These are phyloP conservation scores for Lepidothrix coronata DNA, from an alignment of 2,113 vertebrate genomes.

Conservation along the genomic window DNA sequence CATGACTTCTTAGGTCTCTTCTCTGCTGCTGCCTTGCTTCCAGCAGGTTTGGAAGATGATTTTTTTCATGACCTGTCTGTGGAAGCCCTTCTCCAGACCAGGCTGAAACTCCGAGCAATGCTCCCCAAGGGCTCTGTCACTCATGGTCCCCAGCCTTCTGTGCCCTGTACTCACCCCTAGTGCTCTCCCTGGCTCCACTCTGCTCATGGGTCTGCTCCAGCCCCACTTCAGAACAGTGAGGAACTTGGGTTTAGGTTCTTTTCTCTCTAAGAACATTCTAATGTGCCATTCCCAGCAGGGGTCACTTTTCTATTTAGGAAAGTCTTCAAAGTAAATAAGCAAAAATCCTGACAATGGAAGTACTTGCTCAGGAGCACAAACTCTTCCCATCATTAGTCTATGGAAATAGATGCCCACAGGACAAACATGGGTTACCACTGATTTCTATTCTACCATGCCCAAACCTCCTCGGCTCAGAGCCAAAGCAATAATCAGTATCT, in stretches of 20 bases:
- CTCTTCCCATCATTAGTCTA: not conserved
- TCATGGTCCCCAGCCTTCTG: not conserved
- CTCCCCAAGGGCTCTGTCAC: not conserved
- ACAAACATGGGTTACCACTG: not conserved
- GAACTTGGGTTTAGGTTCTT: not conserved
- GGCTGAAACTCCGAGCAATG: not conserved
- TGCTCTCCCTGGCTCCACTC: rapidly evolving
- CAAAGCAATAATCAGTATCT: constrained; percentile 13
- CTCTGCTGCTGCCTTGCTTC: not conserved
- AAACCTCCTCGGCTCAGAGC: not conserved
- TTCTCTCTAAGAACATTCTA: not conserved
- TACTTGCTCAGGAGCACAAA: not conserved
- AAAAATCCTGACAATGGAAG: not conserved
- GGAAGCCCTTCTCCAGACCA: not conserved
- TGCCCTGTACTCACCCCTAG: not conserved
- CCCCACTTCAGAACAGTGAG: not conserved
- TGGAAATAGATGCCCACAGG: not conserved
- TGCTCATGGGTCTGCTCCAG: not conserved
- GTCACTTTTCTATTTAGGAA: not conserved
- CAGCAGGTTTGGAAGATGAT: not conserved
- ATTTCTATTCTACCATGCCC: not conserved
- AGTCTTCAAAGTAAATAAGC: not conserved
- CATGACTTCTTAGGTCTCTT: not conserved
- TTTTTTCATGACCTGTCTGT: not conserved
- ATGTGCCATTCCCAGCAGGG: not conserved